Base-by-base conservation (phyloP, 1,140 invertebrate species). In the Drosophila malerkotliana region DNA sequence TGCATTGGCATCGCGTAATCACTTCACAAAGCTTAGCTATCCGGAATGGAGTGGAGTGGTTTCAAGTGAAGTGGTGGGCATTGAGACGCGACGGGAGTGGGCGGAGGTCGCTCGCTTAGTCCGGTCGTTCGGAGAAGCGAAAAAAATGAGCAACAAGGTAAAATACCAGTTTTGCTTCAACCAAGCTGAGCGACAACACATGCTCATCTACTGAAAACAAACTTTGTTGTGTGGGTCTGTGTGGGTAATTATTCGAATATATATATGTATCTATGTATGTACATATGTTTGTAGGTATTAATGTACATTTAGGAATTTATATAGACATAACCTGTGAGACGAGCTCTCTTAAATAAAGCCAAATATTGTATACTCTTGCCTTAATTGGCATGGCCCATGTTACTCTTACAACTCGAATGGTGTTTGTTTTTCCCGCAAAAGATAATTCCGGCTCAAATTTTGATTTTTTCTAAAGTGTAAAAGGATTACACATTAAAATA, bases 1-100 rank as follows among this genome's bases (percentile, higher is more conserved):
- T 18, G 44, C 44, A 21, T 47, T 18, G 18, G 57, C 63, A 28
- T 64, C 63, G 63, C 63, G 47, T 52, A 67, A 67, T 67, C 63
- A 52, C 64, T 39, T 51, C 63, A 67, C 59, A 64, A 26, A 53
- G 59, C 63, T 52, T 12, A 41, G 59, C 47, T 44, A 8, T 34
- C 24, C 4, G 15, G 56, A 47, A 9, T 44, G 55, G 39, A 21
- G 12, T 14, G 37, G 39, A 9, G 18, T 10, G 52, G 32, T 8
- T 34, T 37, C 2, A 12, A 6, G 26, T 57, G 55, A 41, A 58
- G 26, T 45, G 21, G 26, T 3, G 26, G 26, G 26, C 26, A 28
- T 28, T 28, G 26, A 28, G 26, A 28, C 26, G 26, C 26, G 26
- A 28, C 5, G 26, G 26, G 24, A 49, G 34, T 37, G 34, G 10